These are phyloP conservation scores for human DNA, from an alignment of 2,113 vertebrate genomes.

Conservation along the genomic window DNA sequence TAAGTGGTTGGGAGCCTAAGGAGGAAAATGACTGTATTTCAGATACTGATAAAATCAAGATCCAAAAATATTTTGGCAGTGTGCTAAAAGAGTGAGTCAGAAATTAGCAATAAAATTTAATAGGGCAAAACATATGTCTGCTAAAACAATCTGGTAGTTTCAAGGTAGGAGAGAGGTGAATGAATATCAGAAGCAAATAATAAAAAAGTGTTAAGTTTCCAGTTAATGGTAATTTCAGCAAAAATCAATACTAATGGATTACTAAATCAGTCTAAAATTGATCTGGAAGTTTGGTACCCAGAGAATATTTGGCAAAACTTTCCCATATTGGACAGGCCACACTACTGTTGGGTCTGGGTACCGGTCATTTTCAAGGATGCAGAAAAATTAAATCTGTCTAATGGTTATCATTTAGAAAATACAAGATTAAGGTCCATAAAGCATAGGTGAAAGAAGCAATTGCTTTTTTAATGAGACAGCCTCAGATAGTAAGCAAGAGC, in stretches of 20 bases:
- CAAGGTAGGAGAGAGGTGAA: background rate
- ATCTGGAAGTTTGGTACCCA: background rate
- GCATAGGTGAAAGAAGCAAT: background rate
- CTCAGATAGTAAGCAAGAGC: background rate
- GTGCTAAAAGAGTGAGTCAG: background rate
- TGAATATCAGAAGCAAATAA: background rate
- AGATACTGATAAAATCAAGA: background rate
- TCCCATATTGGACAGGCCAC: background rate
- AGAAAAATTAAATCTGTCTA: background rate
- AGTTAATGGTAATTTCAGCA: background rate
- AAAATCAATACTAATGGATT: background rate
- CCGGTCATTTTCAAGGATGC: background rate
- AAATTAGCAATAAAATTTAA: constrained; percentile 46
- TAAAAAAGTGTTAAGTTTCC: background rate
- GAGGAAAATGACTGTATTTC: background rate
- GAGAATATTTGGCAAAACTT: background rate
- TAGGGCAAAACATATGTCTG: background rate
- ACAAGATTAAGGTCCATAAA: background rate
- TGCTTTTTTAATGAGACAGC: background rate
- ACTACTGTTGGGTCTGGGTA: background rate
- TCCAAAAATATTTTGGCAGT: background rate
- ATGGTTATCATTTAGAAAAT: background rate
- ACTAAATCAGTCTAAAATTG: background rate
- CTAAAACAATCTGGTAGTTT: background rate
- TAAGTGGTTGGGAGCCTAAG: background rate